phyloP scores from a whole-genome alignment of 2,888 invertebrate genomes.

The Drosophila phalerata region DNA sequence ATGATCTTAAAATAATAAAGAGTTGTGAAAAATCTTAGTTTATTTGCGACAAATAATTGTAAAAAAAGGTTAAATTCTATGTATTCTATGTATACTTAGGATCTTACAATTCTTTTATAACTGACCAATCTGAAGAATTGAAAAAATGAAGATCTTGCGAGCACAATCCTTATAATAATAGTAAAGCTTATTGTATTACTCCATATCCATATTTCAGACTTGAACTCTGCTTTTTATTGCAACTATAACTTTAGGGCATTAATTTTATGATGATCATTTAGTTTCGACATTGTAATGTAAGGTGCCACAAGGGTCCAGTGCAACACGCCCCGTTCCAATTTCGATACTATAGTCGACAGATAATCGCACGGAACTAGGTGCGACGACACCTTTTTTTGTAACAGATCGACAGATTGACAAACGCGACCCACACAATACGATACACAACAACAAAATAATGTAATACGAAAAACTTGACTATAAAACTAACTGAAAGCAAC shows the following conservation, averaged over 20 bases:
- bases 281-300: constrained; percentile 1
- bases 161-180: neutral
- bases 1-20: neutral
- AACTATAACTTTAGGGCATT: constrained; percentile 1
- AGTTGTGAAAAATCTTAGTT: neutral
- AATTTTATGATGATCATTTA: constrained; percentile 4
- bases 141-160: neutral
- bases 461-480: constrained; percentile 57
- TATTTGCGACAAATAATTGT: neutral
- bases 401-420: constrained; percentile 19
- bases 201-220: neutral
- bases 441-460: constrained; percentile 19
- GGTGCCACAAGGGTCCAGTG: constrained; percentile 4
- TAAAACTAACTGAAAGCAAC: constrained; percentile 60
- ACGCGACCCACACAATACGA: constrained; percentile 27
- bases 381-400: constrained; percentile 28
- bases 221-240: neutral
- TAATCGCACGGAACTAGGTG: constrained; percentile 46
- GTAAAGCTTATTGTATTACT: neutral
- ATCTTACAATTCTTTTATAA: neutral
- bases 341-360: constrained; percentile 11
- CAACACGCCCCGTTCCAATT: constrained; percentile 34
- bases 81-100: neutral
- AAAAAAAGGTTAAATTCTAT: neutral
- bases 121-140: neutral